Percentiles rank a stretch among this genome's conserved stretches.
These are phyloP conservation scores for Prosopocoilus inquinatus DNA, from an alignment of 2,888 invertebrate genomes.

Conservation along the genomic window DNA sequence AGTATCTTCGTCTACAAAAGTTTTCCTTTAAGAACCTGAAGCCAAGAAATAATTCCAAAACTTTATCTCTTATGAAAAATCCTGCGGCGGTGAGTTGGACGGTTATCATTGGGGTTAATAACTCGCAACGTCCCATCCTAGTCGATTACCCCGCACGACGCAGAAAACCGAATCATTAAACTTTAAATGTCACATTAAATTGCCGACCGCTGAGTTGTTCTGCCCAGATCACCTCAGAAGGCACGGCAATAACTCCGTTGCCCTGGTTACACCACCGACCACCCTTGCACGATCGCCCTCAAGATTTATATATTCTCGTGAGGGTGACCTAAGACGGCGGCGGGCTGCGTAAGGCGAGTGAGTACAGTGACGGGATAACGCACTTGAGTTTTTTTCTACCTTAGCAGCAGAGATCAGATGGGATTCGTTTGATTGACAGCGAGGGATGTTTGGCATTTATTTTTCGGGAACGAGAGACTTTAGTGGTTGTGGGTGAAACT, in stretches of 20 bases:
- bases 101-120: slow-evolving; percentile 12
- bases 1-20: no score
- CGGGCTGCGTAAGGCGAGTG: slow-evolving; percentile 12
- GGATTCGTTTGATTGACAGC: slow-evolving; percentile 1
- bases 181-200: slow-evolving; percentile 33
- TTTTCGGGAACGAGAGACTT: not conserved
- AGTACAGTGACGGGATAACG: slow-evolving; percentile 6
- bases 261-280: slow-evolving; percentile 35
- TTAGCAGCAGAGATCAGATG: not conserved
- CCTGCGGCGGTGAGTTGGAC: not conserved
- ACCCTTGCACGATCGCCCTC: slow-evolving; percentile 41
- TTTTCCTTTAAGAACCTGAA: no score
- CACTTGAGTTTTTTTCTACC: slow-evolving; percentile 6
- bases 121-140: slow-evolving; percentile 8
- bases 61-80: no score
- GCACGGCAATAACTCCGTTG: slow-evolving; percentile 33
- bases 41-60: no score
- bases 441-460: not conserved
- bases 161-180: slow-evolving; percentile 21
- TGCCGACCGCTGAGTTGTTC: slow-evolving; percentile 27
- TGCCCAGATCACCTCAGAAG: slow-evolving; percentile 24
- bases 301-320: slow-evolving; percentile 43
- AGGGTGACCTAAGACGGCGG: slow-evolving; percentile 23
- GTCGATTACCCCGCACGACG: slow-evolving; percentile 12
- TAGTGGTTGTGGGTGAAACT: no score